phyloP scores from a whole-genome alignment of 2,888 invertebrate species.

The Copidosoma aretas region DNA sequence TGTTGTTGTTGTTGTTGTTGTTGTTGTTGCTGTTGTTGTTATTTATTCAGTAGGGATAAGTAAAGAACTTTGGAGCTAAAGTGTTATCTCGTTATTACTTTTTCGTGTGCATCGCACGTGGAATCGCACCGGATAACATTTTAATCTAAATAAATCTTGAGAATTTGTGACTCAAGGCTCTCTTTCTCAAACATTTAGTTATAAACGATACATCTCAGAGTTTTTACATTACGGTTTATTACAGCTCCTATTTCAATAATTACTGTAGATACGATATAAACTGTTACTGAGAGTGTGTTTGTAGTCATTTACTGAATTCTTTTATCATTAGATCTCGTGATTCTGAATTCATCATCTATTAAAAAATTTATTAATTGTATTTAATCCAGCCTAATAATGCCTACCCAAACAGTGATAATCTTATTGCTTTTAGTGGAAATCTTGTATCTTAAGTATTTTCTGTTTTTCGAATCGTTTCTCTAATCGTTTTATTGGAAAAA shows the following conservation, averaged over 20 bases:
- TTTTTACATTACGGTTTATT: constrained; percentile 30
- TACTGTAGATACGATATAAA: constrained; percentile 7
- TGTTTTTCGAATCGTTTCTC: constrained; percentile 15
- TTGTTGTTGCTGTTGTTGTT: not conserved
- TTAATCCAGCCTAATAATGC: constrained; percentile 8
- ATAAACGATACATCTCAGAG: constrained; percentile 27
- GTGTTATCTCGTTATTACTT: too few species aligned
- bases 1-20: not conserved
- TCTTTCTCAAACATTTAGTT: not conserved
- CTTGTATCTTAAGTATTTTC: constrained; percentile 9
- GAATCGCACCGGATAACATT: constrained; percentile 13
- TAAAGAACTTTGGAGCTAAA: too few species aligned
- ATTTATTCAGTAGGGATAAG: not conserved
- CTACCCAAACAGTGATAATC: constrained; percentile 11
- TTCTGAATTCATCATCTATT: constrained; percentile 31
- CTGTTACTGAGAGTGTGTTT: constrained; percentile 17
- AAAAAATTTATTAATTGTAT: constrained; percentile 23
- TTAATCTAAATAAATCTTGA: constrained; percentile 7
- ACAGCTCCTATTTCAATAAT: constrained; percentile 21
- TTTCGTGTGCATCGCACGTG: too few species aligned
- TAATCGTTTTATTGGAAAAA: constrained; percentile 7
- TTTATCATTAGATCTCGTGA: constrained; percentile 31
- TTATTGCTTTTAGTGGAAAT: constrained; percentile 21
- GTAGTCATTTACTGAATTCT: constrained; percentile 18
- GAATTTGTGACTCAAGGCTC: constrained; percentile 9